Percentiles rank a stretch among this genome's conserved stretches.
Conservation (phyloP, 2,797 vertebrate species). For the Salmo trutta region DNA sequence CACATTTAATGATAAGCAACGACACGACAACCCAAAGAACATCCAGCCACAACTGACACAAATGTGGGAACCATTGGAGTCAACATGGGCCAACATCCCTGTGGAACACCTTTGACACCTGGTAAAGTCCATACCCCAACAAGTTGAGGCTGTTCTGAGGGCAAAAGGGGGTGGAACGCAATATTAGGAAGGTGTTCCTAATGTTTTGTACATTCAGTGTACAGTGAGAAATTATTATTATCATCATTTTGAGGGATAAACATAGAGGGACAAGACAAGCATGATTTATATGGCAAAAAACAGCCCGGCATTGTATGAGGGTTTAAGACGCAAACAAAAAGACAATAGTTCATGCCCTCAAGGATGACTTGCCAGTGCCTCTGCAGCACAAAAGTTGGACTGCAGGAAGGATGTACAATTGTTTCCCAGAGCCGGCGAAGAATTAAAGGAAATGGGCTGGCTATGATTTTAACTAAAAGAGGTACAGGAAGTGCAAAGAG, state of each 20-base stretch:
- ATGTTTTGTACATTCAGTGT: too few relatives aligned
- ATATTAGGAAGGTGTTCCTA: too few relatives aligned
- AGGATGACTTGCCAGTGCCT: constrained; percentile 53
- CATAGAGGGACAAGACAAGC: constrained; percentile 34
- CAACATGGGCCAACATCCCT: too few relatives aligned
- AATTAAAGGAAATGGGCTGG: constrained; percentile 75
- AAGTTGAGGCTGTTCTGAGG: too few relatives aligned
- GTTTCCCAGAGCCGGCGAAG: constrained; percentile 77
- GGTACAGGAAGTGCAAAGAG: constrained; percentile 65
- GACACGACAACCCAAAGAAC: too few relatives aligned
- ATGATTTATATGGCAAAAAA: constrained; percentile 22
- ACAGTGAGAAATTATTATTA: constrained; percentile 22
- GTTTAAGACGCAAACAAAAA: constrained; percentile 56
- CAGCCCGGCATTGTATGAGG: constrained; percentile 48
- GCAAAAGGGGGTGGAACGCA: too few relatives aligned
- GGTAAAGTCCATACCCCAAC: too few relatives aligned
- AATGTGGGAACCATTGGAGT: too few relatives aligned
- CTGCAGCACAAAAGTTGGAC: constrained; percentile 42
- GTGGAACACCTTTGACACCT: too few relatives aligned
- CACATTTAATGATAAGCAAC: too few relatives aligned
- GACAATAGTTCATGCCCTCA: constrained; percentile 55
- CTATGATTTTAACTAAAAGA: constrained; percentile 68
- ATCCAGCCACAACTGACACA: too few relatives aligned
- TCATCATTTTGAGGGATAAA: constrained; percentile 48
- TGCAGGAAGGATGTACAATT: constrained; percentile 74